Conservation (phyloP, 2,888 invertebrate genomes). For the Xestobium rufovillosum region DNA sequence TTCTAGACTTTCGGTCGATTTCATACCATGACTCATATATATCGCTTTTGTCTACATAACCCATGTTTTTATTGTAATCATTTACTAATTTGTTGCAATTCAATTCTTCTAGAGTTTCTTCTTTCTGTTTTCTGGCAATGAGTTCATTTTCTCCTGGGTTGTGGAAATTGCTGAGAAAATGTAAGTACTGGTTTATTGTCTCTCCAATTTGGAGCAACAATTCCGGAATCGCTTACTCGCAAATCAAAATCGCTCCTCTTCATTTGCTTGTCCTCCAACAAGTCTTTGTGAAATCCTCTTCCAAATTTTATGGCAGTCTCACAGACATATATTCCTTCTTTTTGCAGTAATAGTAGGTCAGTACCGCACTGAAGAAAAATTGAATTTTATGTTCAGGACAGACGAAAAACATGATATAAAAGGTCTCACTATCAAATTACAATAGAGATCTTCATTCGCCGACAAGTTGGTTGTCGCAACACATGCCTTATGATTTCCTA, state of each 20-base stretch:
- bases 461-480: no score
- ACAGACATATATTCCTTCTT: constrained; percentile 21
- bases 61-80: constrained; percentile 31
- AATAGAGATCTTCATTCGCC: no score
- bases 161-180: no score
- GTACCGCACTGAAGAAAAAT: no score
- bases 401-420: no score
- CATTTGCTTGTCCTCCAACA: constrained; percentile 19
- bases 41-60: constrained; percentile 31
- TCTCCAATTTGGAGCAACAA: constrained; percentile 23
- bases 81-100: constrained; percentile 25
- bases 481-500: no score
- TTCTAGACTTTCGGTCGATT: constrained; percentile 30
- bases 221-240: constrained; percentile 19
- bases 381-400: no score
- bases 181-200: constrained; percentile 22
- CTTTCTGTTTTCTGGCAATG: constrained; percentile 23
- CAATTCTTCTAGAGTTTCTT: constrained; percentile 22
- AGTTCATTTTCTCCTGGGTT: no score
- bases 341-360: constrained; percentile 18
- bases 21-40: constrained; percentile 29
- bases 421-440: no score
- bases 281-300: constrained; percentile 19
- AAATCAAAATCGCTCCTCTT: constrained; percentile 23
- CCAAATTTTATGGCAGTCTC: constrained; percentile 22